Base-by-base conservation (phyloP, 2,113 vertebrate genomes). In the Speoplatyrhinus poulsoni region DNA sequence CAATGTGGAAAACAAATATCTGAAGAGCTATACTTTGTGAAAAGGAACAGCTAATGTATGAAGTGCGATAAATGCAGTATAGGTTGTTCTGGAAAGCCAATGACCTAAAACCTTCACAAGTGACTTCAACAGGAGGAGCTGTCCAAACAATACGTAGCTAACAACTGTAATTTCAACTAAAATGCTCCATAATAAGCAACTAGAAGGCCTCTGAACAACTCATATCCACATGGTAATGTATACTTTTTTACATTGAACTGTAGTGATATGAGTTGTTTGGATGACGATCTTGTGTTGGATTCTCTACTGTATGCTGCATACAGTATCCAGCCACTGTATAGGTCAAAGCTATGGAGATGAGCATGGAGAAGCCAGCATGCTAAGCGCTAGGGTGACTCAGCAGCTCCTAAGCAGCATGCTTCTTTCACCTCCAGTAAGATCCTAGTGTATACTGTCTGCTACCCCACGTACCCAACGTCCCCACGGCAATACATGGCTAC, bases 361-460 rank as follows among this genome's bases (percentile, higher is more conserved):
- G 75, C 80, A 91, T 88, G 87, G 82, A 81, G 80, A 89, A 87
- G 90, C 87, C 82, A 61, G 85, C 90, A 90, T 90, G 90, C 88
- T 80, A 83, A 89, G 86, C 87, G 63, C 73, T 69, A 68, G n/a
- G 71, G 86, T 80, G 85, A 88, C 69, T 80, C 50, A 46, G 76
- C 73, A 87, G 84, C 84, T 88, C 82, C 73, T 81, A 69, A 88
- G 85, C 87, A 69, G 76, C 82, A 86, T 87, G 85, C 83, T 87
- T 56, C 79, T 26, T 26, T 26, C 26, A 26, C 26, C 67, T 82
- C 80, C 65, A 74, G 60, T 26, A 26, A 26, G 26, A 26, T 62
- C 48, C n/a, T 49, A 3, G 56, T 71, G 49, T 15, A 19, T 26
- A n/a, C 7, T 73, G 48, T 41, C 26, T 69, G 70, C 70, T 69